Conservation (phyloP, 2,888 invertebrate genomes). For the Pasiphila rectangulata region DNA sequence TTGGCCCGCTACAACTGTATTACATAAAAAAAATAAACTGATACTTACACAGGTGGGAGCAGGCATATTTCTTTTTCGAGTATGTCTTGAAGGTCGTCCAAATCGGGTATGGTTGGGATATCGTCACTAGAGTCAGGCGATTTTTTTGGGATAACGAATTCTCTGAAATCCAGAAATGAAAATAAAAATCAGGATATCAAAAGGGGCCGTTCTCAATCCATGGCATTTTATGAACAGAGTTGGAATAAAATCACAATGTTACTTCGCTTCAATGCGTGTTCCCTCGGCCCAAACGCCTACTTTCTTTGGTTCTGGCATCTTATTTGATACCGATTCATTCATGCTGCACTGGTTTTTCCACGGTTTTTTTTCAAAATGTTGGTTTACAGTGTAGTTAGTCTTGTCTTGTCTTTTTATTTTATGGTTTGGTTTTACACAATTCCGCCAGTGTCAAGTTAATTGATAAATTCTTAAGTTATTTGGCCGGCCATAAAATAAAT, state of each 20-base stretch:
- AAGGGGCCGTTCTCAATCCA: no score
- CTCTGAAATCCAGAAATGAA: no score
- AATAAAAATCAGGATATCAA: no score
- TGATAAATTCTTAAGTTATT: no score
- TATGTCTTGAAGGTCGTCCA: constrained; percentile 73
- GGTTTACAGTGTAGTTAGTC: no score
- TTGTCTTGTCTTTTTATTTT: no score
- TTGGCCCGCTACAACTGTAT: no score
- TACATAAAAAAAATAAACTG: no score
- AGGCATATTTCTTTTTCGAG: constrained; percentile 68
- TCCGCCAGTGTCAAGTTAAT: no score
- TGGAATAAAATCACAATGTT: constrained; percentile 18
- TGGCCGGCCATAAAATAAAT: no score
- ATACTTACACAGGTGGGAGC: constrained; percentile 63
- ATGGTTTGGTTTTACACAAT: no score
- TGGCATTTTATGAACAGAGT: background rate
- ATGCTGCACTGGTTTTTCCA: constrained; percentile 42
- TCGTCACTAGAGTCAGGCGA: constrained; percentile 69
- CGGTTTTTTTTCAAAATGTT: no score
- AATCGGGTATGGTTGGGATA: constrained; percentile 75
- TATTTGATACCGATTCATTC: constrained; percentile 55
- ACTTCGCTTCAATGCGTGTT: constrained; percentile 70
- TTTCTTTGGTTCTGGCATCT: constrained; percentile 65
- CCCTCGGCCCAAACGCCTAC: constrained; percentile 75
- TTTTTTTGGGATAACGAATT: constrained; percentile 68